Evolutionary conservation across 2,797 vertebrate genomes (phyloP), one percentile per base, ranked within the genome.

Genomic region (Syndactyla subalaris): DNA sequence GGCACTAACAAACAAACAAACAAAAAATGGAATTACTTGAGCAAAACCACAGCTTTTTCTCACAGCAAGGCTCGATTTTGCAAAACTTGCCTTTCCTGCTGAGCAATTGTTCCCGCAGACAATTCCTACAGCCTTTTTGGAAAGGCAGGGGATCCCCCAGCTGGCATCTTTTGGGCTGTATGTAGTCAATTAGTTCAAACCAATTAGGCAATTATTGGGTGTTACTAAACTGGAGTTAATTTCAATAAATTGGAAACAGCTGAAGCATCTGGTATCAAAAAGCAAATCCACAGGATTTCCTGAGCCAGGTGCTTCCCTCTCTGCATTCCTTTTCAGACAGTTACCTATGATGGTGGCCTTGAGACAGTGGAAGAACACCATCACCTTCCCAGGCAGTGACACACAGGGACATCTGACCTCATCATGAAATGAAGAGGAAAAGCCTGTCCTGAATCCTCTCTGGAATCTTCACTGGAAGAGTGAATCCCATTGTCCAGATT

Each of bases 301-400:
- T 41, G 48, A 51, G 54, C n/a, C 55, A 76, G 10, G 5, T 45
- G 30, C 45, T 57, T 92, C 22, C 8, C 5, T 55, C 23, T 88
- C 48, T 84, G 18, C 9, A 7, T 7, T 80, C 2, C 3, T 36
- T 91, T 91, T 54, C 32, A 55, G 55, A 57, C 97, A 92, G 78
- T 97, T 95, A 46, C 93, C 89, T 77, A 36, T 26, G 30, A 92
- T 91, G 39, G 36, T 97, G 76, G 96, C 93, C 63, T 96, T 95
- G 73, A 87, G 96, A 17, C 94, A 94, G 30, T 94, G 92, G 67
- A 97, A 88, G 43, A 96, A 84, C 19, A 68, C 96, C 92, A 61
- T 93, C 83, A 11, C 90, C 87, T 89, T 96, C 88, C 62, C 45
- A 80, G 29, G 91, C 90, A n/a, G 95, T 75, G 23, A 89, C 78